Conservation (phyloP, 2,888 invertebrate species). For the Hyles lineata region DNA sequence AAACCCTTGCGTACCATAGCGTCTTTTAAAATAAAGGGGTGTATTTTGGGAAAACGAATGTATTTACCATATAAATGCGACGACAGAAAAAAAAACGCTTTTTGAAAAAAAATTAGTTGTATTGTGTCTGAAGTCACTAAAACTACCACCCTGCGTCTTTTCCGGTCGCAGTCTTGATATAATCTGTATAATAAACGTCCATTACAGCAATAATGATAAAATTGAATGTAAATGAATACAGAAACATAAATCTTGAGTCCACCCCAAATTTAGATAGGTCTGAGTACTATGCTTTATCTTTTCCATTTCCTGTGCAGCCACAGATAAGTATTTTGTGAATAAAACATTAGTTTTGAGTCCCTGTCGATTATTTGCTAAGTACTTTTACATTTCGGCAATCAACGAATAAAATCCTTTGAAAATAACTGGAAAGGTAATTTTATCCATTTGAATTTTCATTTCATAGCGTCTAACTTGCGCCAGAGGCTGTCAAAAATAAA, state of each 20-base stretch:
- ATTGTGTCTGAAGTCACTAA: too few species aligned
- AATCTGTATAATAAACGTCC: neutral
- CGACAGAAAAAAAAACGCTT: too few species aligned
- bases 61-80: too few species aligned
- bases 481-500: too few species aligned
- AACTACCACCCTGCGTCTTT: too few species aligned
- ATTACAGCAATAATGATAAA: neutral
- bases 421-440: neutral
- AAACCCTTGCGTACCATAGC: too few species aligned
- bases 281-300: neutral
- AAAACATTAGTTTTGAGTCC: constrained; percentile 16
- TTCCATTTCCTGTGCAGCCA: constrained; percentile 11
- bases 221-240: constrained; percentile 6
- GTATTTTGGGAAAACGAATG: too few species aligned
- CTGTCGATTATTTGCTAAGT: neutral
- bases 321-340: constrained; percentile 18
- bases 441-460: too few species aligned
- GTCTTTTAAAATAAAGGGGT: too few species aligned
- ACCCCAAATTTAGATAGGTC: constrained; percentile 1
- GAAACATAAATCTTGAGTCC: neutral
- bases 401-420: neutral
- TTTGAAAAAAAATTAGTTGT: too few species aligned
- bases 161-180: too few species aligned
- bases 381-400: neutral
- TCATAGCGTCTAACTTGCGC: too few species aligned